These are phyloP conservation scores for Habropoda laboriosa DNA, from an alignment of 1,140 invertebrate species.

Conservation along the genomic window DNA sequence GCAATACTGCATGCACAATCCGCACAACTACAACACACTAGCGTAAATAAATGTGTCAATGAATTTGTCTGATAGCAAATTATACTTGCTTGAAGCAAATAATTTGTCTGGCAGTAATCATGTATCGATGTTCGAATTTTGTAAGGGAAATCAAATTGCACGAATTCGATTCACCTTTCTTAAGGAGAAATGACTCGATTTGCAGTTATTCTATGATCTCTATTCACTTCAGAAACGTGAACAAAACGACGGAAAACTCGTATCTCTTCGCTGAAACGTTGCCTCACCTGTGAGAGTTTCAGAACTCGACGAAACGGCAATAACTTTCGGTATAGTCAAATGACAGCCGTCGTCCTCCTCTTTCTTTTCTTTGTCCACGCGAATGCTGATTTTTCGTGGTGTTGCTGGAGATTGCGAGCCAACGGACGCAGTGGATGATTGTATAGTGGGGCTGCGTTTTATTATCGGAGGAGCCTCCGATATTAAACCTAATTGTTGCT, in stretches of 20 bases:
- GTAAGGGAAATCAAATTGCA: no score
- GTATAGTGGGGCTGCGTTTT: constrained; percentile 72
- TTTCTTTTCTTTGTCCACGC: constrained; percentile 65
- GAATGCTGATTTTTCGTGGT: constrained; percentile 77
- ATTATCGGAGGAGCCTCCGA: constrained; percentile 71
- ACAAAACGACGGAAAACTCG: no score
- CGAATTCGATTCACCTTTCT: not conserved
- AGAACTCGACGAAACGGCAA: constrained; percentile 87
- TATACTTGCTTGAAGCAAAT: no score
- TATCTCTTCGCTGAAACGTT: not conserved
- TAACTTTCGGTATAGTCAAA: constrained; percentile 86
- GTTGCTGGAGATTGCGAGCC: constrained; percentile 69
- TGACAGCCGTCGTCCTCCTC: constrained; percentile 83
- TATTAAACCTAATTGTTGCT: constrained; percentile 74
- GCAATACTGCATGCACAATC: no score
- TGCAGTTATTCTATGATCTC: not conserved
- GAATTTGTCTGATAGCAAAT: no score
- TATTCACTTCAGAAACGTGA: not conserved
- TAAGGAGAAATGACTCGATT: not conserved
- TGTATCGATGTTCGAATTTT: no score
- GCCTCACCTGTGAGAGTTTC: constrained; percentile 88
- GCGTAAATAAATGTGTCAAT: no score
- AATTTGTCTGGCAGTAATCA: no score
- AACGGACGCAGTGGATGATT: constrained; percentile 60
- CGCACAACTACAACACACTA: no score